phyloP scores from a whole-genome alignment of 2,888 invertebrate species.

The Hydriomena furcata region DNA sequence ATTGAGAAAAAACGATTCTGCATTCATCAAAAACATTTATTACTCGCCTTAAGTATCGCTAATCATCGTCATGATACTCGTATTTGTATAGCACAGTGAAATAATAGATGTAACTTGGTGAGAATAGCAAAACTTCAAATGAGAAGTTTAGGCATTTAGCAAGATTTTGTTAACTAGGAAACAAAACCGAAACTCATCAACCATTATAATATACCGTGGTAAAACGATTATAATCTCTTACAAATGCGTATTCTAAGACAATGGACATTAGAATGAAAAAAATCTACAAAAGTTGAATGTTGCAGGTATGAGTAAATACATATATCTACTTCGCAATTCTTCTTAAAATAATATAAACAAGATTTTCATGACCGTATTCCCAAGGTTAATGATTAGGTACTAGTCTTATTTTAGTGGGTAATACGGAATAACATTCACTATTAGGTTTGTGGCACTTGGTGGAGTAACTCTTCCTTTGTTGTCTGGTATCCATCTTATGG shows the following conservation, averaged over 20 bases:
- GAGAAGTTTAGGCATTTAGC: not conserved
- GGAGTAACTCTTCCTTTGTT: no score
- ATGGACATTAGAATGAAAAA: conserved; percentile 28
- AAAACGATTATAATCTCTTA: conserved; percentile 34
- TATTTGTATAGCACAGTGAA: no score
- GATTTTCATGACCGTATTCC: conserved; percentile 28
- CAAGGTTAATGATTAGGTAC: conserved; percentile 27
- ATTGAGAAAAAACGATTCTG: no score
- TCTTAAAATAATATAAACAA: conserved; percentile 20
- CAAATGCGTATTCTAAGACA: conserved; percentile 31
- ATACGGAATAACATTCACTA: no score
- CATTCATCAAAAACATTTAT: no score
- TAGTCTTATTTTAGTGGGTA: conserved; percentile 1
- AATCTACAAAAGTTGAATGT: conserved; percentile 27
- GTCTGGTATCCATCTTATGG: no score
- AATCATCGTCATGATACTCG: no score
- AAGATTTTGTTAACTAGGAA: conserved; percentile 14
- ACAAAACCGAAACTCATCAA: conserved; percentile 24
- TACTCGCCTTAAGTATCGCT: no score
- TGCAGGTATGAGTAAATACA: no score
- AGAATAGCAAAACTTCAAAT: not conserved
- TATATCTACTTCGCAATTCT: conserved; percentile 13
- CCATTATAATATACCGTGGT: conserved; percentile 31
- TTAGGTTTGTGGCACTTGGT: no score
- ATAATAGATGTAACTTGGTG: not conserved